Percentiles rank a stretch among this genome's conserved stretches.
Evolutionary conservation across 2,113 vertebrate genomes (phyloP).

Genomic region (Gadus macrocephalus): DNA sequence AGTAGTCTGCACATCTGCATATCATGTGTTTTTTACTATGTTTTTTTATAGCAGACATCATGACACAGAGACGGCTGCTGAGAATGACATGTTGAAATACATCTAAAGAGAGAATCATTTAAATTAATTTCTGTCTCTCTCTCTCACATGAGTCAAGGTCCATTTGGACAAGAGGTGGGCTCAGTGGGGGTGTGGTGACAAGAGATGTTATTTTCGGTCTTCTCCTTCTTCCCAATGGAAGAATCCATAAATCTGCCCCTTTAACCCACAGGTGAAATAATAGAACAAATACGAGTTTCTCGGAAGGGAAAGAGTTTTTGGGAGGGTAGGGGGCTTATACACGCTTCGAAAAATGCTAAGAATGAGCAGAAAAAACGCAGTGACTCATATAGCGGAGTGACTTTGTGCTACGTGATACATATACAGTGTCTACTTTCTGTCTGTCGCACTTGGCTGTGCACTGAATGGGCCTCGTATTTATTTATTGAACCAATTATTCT

Average conservation of each 20-base stretch:
- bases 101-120: constrained; percentile 12
- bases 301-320: neutral
- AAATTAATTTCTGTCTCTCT: constrained; percentile 16
- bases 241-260: constrained; percentile 44
- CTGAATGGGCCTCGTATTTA: no score
- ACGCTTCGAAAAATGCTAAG: constrained; percentile 16
- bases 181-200: neutral
- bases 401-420: no score
- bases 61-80: constrained; percentile 15
- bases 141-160: constrained; percentile 12
- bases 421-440: no score
- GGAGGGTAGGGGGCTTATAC: neutral
- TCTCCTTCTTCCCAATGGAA: constrained; percentile 24
- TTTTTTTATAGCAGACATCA: constrained; percentile 11
- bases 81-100: constrained; percentile 18
- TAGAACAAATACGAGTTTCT: constrained; percentile 23
- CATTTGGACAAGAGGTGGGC: neutral
- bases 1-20: neutral
- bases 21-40: neutral
- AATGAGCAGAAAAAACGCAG: constrained; percentile 36
- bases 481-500: no score
- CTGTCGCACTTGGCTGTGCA: no score
- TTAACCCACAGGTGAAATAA: constrained; percentile 64
- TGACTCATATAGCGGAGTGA: no score
- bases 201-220: neutral